Base-by-base conservation (phyloP, 92 coral and sea anemone species). In the Phenganax marumi region DNA sequence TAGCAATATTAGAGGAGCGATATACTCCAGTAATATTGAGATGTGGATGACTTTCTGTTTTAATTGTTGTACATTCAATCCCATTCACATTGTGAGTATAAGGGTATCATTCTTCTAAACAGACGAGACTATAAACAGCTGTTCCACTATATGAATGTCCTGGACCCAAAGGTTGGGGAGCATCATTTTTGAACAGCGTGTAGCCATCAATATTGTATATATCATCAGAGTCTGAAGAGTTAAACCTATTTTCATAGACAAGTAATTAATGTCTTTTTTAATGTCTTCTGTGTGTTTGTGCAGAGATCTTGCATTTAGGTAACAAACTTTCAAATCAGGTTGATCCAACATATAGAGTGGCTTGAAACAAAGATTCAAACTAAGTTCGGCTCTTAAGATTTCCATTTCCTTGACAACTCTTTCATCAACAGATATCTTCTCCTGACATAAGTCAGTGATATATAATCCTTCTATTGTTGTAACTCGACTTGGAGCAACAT, bases 101-200 rank as follows among this genome's bases (percentile, higher is more conserved):
- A 75, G 89, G 86, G 68, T 90, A 87, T 50, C 92, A 87, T 52
- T 90, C 86, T 77, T 87, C 65, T 56, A 79, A 87, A 76, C 84
- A 86, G 77, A 89, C 61, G 66, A 89, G 88, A 61, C 77, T 90
- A 68, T 90, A 87, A 13, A 90, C 89, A 72, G 88, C 90, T 68
- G 85, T 90, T 26, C 90, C 90, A 72, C 87, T 87, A 84, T 53
- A 87, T 23, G 86, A 90, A 52, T 87, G 50, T 90, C 43, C 73
- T 84, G 75, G 87, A 66, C 39, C 9, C 55, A 81, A 8, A 69
- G 81, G 54, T 69, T 73, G 82, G 75, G 75, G 25, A 68, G 18
- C 82, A 70, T 85, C 88, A 85, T 85, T 85, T 56, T 85, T 69
- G 64, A 79, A 85, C 62, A 85, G 26, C 18, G 33, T 76, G 77